Conservation (phyloP, 2,113 vertebrate genomes). For the Laterallus jamaicensis region DNA sequence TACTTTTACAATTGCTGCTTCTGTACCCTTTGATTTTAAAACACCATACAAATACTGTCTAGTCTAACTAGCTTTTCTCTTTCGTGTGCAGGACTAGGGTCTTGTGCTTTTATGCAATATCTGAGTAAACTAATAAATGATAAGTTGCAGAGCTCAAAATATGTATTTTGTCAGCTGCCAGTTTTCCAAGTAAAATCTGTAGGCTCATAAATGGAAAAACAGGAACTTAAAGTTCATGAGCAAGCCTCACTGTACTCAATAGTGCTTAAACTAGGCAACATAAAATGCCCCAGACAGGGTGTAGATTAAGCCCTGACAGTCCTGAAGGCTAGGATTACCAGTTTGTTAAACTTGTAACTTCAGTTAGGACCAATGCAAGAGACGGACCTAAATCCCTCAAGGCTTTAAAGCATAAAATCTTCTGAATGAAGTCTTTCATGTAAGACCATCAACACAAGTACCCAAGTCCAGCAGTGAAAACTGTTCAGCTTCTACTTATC, state of each 20-base stretch:
- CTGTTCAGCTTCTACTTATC: background rate
- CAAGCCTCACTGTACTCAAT: background rate
- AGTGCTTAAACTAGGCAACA: background rate
- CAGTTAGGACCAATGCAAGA: background rate
- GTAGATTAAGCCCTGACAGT: background rate
- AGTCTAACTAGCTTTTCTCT: background rate
- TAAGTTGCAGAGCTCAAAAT: background rate
- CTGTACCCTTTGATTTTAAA: background rate
- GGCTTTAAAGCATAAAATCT: background rate
- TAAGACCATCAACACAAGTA: background rate
- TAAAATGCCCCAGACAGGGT: background rate
- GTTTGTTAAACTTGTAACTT: background rate
- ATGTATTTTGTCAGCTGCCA: background rate
- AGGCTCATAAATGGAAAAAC: background rate
- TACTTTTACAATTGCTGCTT: background rate
- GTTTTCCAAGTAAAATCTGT: background rate
- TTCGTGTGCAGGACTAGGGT: accelerated
- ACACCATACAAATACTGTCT: background rate
- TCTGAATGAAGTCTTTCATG: background rate
- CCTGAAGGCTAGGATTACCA: background rate
- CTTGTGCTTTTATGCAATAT: background rate
- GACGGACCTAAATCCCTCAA: background rate
- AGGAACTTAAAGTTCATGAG: background rate
- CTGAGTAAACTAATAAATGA: accelerated
- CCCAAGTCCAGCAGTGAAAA: background rate